Evolutionary conservation across 1,140 invertebrate species (phyloP), one percentile per base, ranked within the genome.

Genomic region (Homarus americanus): DNA sequence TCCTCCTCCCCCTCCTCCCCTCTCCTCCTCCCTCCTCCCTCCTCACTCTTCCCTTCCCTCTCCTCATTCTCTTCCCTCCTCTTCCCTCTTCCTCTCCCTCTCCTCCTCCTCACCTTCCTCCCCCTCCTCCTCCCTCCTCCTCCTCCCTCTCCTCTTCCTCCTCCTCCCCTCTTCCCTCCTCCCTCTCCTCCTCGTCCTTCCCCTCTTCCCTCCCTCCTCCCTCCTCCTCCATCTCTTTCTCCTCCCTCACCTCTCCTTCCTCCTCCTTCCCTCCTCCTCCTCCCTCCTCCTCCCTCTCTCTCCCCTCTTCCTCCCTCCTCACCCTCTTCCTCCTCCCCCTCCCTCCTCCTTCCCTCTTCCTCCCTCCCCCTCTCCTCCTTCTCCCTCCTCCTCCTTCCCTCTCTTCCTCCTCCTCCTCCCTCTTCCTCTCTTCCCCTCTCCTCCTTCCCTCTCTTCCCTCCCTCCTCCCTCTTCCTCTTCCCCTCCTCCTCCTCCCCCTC

Each of bases 371-470:
- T 63, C n/a, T n/a, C n/a, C 58, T 63, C 58, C n/a, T 63, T n/a
- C n/a, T n/a, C n/a, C 58, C n/a, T n/a, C n/a, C 58, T 63, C n/a
- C 58, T n/a, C 58, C 58, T 63, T n/a, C 58, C n/a, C 58, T 63
- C 58, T 63, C 58, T 63, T n/a, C n/a, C 58, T n/a, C 58, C 58
- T 63, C 58, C n/a, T n/a, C n/a, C 58, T 63, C 58, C n/a, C 58
- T 63, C 58, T 63, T n/a, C n/a, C 58, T n/a, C n/a, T n/a, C n/a
- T n/a, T 63, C 58, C n/a, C 58, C n/a, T n/a, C n/a, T n/a, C n/a
- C 58, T 63, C 58, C n/a, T n/a, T 63, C 58, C n/a, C 58, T 63
- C 58, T 63, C n/a, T 63, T 63, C 58, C 58, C 58, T 63, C n/a
- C 58, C n/a, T n/a, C n/a, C 58, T 63, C 58, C n/a, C 58, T 63